Evolutionary conservation across 2,888 invertebrate genomes (phyloP).

Genomic region (Heteropelma amictum): DNA sequence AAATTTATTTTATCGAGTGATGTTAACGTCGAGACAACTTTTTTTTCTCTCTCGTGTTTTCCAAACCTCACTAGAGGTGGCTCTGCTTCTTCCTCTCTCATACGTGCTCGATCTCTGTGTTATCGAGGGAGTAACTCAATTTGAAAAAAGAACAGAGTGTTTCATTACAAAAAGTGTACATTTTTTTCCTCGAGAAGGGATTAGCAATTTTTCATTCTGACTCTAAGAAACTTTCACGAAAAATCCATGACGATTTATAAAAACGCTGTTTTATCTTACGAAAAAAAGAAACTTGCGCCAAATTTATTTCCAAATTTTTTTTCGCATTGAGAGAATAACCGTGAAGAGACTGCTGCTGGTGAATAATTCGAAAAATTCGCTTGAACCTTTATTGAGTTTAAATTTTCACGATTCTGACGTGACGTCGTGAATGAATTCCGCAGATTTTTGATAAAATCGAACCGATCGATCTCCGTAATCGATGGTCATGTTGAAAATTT

Average conservation of each 20-base stretch:
- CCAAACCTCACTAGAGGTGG: conserved; percentile 29
- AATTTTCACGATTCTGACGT: background rate
- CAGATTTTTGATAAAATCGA: conserved; percentile 55
- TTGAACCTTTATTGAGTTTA: background rate
- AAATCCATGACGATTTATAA: no score
- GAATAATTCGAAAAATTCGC: background rate
- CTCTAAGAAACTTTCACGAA: no score
- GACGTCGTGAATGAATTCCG: conserved; percentile 31
- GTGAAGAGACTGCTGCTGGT: no score
- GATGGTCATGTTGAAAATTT: conserved; percentile 57
- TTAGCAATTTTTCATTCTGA: no score
- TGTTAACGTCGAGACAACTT: background rate
- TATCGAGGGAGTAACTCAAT: conserved; percentile 1
- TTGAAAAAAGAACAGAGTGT: background rate
- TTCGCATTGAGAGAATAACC: no score
- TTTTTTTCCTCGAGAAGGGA: no score
- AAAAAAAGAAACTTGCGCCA: background rate
- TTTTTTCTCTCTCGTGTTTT: background rate
- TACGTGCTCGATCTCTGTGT: background rate
- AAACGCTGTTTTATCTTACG: background rate
- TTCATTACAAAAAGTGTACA: background rate
- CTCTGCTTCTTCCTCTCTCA: background rate
- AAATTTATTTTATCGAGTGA: no score
- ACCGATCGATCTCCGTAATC: conserved; percentile 53
- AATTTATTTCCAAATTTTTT: no score